A percentile compares a stretch with the other conserved stretches of the same genome.
Evolutionary conservation across 2,113 vertebrate species (phyloP).

Genomic region (Lutjanus erythropterus): DNA sequence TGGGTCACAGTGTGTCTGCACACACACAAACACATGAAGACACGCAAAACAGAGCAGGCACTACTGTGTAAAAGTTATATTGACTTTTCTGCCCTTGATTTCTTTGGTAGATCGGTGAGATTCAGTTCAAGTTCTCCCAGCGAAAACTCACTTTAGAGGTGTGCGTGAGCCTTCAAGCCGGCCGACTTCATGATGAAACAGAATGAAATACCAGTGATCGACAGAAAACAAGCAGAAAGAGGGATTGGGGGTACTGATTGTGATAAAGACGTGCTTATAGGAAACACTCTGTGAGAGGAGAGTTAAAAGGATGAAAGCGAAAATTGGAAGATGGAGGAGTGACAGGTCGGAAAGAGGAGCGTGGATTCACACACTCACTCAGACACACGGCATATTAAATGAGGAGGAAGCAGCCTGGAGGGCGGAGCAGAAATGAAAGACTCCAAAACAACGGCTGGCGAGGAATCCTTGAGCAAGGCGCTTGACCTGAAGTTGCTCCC

Average conservation of each 20-base stretch:
- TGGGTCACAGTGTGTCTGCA: conserved; percentile 50
- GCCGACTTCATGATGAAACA: conserved; percentile 70
- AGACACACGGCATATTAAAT: conserved; percentile 40
- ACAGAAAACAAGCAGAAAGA: conserved; percentile 43
- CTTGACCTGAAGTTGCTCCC: conserved; percentile 25
- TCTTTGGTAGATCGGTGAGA: conserved; percentile 23
- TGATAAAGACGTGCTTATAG: conserved; percentile 29
- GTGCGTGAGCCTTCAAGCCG: conserved; percentile 25
- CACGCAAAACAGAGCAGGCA: neutral
- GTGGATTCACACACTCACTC: conserved; percentile 18
- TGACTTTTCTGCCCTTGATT: conserved; percentile 28
- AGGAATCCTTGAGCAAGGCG: neutral
- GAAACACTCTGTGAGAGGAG: neutral
- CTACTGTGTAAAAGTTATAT: conserved; percentile 10
- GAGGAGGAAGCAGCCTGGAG: conserved; percentile 42
- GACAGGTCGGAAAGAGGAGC: conserved; percentile 34
- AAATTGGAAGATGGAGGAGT: conserved; percentile 17
- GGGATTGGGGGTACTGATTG: conserved; percentile 13
- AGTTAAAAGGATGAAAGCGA: conserved; percentile 28
- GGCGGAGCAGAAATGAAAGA: conserved; percentile 37
- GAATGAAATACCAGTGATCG: conserved; percentile 69
- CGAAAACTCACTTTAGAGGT: conserved; percentile 6
- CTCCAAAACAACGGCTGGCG: conserved; percentile 1
- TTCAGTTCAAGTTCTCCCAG: neutral
- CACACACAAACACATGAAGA: conserved; percentile 1